phyloP scores from a whole-genome alignment of 2,113 vertebrate species.

The Morone saxatilis region DNA sequence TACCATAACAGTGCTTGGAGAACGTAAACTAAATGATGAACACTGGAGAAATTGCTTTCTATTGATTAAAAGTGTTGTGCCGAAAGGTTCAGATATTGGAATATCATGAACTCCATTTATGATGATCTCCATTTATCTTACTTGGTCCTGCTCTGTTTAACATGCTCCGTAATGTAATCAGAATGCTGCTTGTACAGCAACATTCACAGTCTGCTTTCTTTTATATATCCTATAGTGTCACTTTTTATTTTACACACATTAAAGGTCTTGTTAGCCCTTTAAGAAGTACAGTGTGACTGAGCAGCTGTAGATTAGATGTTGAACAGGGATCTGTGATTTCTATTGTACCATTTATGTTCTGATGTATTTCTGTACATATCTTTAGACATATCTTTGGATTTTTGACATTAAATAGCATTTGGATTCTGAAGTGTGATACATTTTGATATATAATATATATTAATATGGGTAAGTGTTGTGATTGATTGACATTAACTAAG shows the following conservation, averaged over 20 bases:
- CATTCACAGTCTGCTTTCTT: background rate
- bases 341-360: background rate
- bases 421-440: background rate
- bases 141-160: constrained; percentile 64
- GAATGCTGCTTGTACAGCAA: constrained; percentile 11
- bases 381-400: background rate
- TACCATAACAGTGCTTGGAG: background rate
- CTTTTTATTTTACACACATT: background rate
- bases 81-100: constrained; percentile 46
- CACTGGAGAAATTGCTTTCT: constrained; percentile 25
- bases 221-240: background rate
- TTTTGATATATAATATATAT: background rate
- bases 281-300: background rate
- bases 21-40: constrained; percentile 8
- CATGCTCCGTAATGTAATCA: constrained; percentile 34
- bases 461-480: background rate
- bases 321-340: background rate
- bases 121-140: constrained; percentile 49
- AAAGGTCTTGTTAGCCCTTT: background rate
- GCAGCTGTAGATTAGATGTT: background rate
- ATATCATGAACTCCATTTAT: constrained; percentile 38
- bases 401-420: background rate
- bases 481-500: background rate
- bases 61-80: constrained; percentile 39
- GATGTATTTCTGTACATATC: background rate